Evolutionary conservation across 2,113 vertebrate species (phyloP), one percentile per base, ranked within the genome.

Genomic region (Pipa parva): DNA sequence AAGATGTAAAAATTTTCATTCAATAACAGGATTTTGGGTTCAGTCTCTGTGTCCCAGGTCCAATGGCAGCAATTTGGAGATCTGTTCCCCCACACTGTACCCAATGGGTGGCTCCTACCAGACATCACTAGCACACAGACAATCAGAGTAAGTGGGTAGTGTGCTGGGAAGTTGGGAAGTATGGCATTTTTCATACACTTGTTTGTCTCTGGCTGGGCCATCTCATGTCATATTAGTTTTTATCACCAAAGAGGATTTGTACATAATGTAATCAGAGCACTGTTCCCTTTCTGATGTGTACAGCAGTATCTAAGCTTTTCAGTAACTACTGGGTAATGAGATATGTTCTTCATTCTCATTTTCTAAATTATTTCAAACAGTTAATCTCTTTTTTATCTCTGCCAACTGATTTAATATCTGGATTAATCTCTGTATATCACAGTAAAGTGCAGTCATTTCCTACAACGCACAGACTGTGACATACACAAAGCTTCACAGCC

Each of bases 341-440:
- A 70, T 69, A 60, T 61, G 27, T 48, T 70, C 58, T 54, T 54
- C 33, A 29, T 59, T 70, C 66, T 61, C 57, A 61, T 70, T 70
- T 70, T 70, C 57, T 31, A 70, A 70, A 61, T 70, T 54, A 61
- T 70, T 70, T 70, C 58, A 70, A 70, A 45, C 48, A 54, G 48
- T 61, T 61, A 60, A 70, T 70, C 66, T 61, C 57, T 70, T 51
- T 46, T 54, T 61, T 59, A 39, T 68, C 48, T 70, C 58, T 61
- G 18, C 36, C 52, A 70, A 59, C 66, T 70, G 66, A 70, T 70
- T 70, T 70, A 45, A 61, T 70, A 61, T 70, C 57, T 60, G 46
- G 27, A 29, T 59, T 70, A 70, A 70, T 70, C 66, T 45, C 48
- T 60, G 24, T 25, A 27, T 10, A 29, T 26, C 33, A 31, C 31